A percentile compares a stretch with the other conserved stretches of the same genome.
Conservation (phyloP, 2,888 invertebrate genomes). For the Camponotus fellah region DNA sequence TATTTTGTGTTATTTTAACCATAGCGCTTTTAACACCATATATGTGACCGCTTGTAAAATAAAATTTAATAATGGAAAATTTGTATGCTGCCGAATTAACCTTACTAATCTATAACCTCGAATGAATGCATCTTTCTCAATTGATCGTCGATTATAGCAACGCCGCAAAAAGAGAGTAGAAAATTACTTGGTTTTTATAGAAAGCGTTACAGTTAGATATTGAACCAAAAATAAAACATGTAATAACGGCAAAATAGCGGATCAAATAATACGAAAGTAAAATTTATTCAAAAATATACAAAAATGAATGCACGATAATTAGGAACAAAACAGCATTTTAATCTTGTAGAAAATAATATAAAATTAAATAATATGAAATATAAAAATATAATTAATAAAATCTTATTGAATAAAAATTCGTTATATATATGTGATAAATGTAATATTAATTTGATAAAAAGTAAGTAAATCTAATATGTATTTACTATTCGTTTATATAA, state of each 20-base stretch:
- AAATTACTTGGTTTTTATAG: not conserved
- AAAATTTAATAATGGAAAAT: constrained; percentile 68
- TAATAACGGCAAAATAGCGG: not conserved
- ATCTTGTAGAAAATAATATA: not conserved
- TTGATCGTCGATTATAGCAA: constrained; percentile 28
- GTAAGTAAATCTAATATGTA: not conserved
- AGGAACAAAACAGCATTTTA: not conserved
- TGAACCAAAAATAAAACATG: not conserved
- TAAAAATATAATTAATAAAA: not conserved
- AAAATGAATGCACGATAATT: not conserved
- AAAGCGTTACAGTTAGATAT: not conserved
- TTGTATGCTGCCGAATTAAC: constrained; percentile 62
- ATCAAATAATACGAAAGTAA: constrained; percentile 8
- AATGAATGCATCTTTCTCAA: constrained; percentile 31
- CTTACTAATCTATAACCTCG: constrained; percentile 47
- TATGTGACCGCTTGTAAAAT: constrained; percentile 33
- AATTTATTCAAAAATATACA: not conserved
- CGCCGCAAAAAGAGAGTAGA: not conserved
- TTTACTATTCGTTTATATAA: not conserved
- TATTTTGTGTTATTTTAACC: constrained; percentile 53
- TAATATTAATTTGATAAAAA: not conserved
- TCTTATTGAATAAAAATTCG: not conserved
- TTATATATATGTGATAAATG: not conserved
- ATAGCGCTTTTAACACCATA: constrained; percentile 59
- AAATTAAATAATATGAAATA: not conserved